phyloP scores from a whole-genome alignment of 1,140 invertebrate species.

The Drosophila pandora region DNA sequence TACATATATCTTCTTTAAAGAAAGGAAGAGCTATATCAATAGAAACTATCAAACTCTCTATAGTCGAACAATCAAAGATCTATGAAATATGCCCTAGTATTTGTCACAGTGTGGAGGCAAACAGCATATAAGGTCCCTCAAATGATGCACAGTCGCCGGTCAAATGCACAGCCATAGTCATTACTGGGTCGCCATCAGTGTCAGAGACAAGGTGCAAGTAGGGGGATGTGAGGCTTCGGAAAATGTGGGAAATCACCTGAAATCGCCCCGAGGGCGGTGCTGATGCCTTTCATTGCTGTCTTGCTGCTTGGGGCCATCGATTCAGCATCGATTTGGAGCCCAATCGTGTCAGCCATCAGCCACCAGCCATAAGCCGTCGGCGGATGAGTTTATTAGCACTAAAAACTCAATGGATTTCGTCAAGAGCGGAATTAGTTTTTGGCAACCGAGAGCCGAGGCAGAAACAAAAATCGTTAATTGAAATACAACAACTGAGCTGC shows the following conservation, averaged over 20 bases:
- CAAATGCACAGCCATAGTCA: conserved; percentile 45
- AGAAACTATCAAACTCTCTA: no score
- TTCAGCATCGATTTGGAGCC: conserved; percentile 28
- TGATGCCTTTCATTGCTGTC: neutral
- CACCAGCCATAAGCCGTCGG: neutral
- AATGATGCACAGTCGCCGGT: conserved; percentile 54
- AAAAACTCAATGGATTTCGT: conserved; percentile 35
- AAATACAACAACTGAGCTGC: conserved; percentile 40
- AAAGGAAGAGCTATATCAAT: neutral
- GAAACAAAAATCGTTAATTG: conserved; percentile 72
- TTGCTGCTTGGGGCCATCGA: neutral
- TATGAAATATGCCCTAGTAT: neutral
- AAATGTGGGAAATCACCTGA: neutral
- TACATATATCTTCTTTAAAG: neutral
- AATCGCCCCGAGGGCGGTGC: conserved; percentile 2
- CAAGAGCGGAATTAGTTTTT: conserved; percentile 46
- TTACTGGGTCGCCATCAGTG: conserved; percentile 39
- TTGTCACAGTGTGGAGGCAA: neutral
- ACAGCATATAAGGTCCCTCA: neutral
- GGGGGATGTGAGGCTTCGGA: neutral
- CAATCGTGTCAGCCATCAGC: conserved; percentile 13
- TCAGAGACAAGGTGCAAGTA: conserved; percentile 13
- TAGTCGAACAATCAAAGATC: neutral
- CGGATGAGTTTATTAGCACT: conserved; percentile 30
- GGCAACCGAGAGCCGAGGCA: conserved; percentile 33